These are phyloP conservation scores for Melikaiella ostensackeni DNA, from an alignment of 2,888 invertebrate genomes.

Conservation along the genomic window DNA sequence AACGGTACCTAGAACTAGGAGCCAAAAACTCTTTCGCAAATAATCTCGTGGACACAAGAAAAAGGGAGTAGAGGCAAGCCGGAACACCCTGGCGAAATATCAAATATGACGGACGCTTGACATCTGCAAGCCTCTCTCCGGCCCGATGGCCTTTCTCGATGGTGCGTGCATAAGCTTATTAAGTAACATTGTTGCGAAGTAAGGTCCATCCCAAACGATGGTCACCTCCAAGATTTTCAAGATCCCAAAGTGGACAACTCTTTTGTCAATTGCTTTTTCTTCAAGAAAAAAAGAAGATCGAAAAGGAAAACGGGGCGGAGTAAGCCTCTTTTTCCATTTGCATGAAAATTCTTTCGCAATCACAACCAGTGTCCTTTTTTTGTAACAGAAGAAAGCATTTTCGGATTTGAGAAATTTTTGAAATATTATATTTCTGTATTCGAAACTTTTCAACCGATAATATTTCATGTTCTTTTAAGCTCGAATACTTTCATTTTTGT, in stretches of 20 bases:
- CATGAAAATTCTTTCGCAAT: slow-evolving; percentile 40
- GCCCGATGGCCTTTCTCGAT: slow-evolving; percentile 66
- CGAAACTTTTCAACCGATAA: not conserved
- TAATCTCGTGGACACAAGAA: slow-evolving; percentile 63
- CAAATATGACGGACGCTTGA: slow-evolving; percentile 75
- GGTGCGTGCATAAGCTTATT: slow-evolving; percentile 76
- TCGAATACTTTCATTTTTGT: not conserved
- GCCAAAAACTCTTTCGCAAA: slow-evolving; percentile 73
- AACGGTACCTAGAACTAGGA: slow-evolving; percentile 55
- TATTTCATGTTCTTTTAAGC: not conserved
- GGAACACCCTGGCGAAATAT: slow-evolving; percentile 63
- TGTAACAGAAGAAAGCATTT: slow-evolving; percentile 28
- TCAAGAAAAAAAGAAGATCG: slow-evolving; percentile 42
- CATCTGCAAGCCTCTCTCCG: slow-evolving; percentile 66
- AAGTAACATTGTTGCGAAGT: slow-evolving; percentile 72
- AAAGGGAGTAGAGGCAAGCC: slow-evolving; percentile 51
- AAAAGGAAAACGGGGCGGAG: slow-evolving; percentile 30
- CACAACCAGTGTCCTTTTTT: slow-evolving; percentile 30
- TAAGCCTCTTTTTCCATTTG: slow-evolving; percentile 37
- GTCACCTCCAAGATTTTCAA: slow-evolving; percentile 55
- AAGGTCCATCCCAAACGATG: slow-evolving; percentile 62
- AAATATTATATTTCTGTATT: slow-evolving; percentile 27
- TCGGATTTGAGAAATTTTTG: slow-evolving; percentile 16
- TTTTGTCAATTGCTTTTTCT: slow-evolving; percentile 54
- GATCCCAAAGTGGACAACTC: slow-evolving; percentile 58